Evolutionary conservation across 1,140 invertebrate genomes (phyloP).

Genomic region (Euura saliciscinereae): DNA sequence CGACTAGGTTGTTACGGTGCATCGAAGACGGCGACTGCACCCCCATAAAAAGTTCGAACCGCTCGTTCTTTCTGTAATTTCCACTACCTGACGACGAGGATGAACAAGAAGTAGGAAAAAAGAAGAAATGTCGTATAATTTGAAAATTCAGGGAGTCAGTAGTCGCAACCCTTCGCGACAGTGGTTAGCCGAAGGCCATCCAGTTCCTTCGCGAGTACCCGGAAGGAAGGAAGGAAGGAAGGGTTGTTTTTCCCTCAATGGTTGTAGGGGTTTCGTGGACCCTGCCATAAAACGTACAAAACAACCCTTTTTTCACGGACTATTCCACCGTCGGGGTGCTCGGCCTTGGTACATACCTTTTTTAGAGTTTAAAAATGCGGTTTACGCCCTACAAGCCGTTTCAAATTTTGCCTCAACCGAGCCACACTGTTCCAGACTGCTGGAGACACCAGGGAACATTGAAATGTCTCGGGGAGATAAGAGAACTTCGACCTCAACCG

Average conservation of each 20-base stretch:
- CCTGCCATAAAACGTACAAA: conserved; percentile 18
- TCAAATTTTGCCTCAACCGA: not conserved
- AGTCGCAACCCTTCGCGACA: conserved; percentile 17
- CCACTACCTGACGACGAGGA: conserved; percentile 23
- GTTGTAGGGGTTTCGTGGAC: not conserved
- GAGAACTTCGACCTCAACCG: not conserved
- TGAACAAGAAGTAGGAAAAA: conserved; percentile 7
- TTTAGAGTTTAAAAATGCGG: not conserved
- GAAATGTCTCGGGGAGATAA: not conserved
- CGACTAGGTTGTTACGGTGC: conserved; percentile 16
- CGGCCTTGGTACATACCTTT: not conserved
- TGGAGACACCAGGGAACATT: not conserved
- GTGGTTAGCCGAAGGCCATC: conserved; percentile 8
- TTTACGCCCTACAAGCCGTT: not conserved
- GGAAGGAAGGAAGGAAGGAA: not conserved
- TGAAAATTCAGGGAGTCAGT: not conserved
- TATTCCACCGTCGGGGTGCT: not conserved
- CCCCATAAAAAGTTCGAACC: conserved; percentile 45
- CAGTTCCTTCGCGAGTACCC: not conserved
- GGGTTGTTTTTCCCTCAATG: not conserved
- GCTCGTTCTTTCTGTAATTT: conserved; percentile 24
- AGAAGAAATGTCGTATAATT: not conserved
- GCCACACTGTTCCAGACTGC: not conserved
- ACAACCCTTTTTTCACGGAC: conserved; percentile 17
- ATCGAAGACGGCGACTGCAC: conserved; percentile 18